phyloP scores from a whole-genome alignment of 2,888 invertebrate genomes.

The Entomobrya proxima region DNA sequence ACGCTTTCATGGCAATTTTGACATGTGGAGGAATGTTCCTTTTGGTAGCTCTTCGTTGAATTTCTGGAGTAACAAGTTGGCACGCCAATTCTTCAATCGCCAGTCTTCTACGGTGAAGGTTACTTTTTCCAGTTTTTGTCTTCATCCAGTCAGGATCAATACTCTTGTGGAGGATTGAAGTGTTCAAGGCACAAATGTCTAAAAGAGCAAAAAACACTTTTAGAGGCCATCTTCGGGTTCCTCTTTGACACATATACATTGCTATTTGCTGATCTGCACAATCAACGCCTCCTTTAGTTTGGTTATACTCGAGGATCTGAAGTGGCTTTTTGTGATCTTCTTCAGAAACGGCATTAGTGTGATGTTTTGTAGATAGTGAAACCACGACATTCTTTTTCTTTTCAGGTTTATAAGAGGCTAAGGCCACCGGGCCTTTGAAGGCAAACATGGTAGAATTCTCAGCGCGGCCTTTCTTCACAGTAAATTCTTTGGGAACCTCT shows the following conservation, averaged over 20 bases:
- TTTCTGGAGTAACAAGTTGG: too few relatives aligned
- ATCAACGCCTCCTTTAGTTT: background rate
- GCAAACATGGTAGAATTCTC: too few relatives aligned
- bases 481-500: background rate
- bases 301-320: background rate
- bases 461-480: too few relatives aligned
- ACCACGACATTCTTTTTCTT: background rate
- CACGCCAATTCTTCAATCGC: too few relatives aligned
- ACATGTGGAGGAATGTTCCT: too few relatives aligned
- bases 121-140: too few relatives aligned
- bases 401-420: background rate
- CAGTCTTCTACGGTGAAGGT: too few relatives aligned
- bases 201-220: background rate
- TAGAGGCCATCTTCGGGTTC: background rate
- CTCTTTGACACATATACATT: background rate
- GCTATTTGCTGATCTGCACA: too few relatives aligned
- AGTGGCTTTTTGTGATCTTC: background rate
- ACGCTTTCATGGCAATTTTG: too few relatives aligned
- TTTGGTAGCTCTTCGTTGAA: too few relatives aligned
- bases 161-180: background rate
- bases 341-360: background rate
- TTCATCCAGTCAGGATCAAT: background rate
- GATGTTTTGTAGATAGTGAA: background rate
- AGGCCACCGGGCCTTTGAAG: too few relatives aligned
- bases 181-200: background rate